Evolutionary conservation across 2,113 vertebrate species (phyloP).

Genomic region (pig (Sus scrofa)): DNA sequence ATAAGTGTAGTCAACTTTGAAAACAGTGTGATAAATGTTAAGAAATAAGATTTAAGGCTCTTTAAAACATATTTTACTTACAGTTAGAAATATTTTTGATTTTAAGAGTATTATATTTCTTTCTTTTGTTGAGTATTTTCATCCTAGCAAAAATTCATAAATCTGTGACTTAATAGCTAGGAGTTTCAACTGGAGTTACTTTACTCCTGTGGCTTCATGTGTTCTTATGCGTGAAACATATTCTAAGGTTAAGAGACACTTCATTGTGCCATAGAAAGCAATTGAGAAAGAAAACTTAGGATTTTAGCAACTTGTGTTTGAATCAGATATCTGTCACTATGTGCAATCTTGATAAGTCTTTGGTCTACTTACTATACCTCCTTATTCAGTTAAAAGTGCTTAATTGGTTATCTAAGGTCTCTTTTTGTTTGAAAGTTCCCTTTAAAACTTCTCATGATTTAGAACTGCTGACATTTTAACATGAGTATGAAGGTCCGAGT

Average conservation of each 20-base stretch:
- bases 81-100: slow-evolving; percentile 6
- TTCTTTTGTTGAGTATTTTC: slow-evolving; percentile 7
- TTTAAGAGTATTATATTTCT: neutral
- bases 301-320: neutral
- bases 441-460: slow-evolving; percentile 43
- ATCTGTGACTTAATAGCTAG: neutral
- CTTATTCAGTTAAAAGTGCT: neutral
- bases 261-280: neutral
- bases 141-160: slow-evolving; percentile 14
- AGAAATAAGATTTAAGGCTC: slow-evolving; percentile 1
- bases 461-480: slow-evolving; percentile 8
- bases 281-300: neutral
- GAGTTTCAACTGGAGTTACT: neutral
- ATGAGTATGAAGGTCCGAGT: neutral
- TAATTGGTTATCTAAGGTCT: neutral
- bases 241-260: neutral
- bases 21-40: slow-evolving; percentile 26
- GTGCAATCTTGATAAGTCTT: neutral
- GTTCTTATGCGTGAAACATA: neutral
- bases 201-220: neutral
- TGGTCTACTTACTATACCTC: neutral
- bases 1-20: neutral
- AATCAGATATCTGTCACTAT: neutral
- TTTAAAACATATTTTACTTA: slow-evolving; percentile 1
- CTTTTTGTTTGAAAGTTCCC: slow-evolving; percentile 11